These are phyloP conservation scores for Pseudomugil tenellus DNA, from an alignment of 2,797 vertebrate species.

Conservation along the genomic window DNA sequence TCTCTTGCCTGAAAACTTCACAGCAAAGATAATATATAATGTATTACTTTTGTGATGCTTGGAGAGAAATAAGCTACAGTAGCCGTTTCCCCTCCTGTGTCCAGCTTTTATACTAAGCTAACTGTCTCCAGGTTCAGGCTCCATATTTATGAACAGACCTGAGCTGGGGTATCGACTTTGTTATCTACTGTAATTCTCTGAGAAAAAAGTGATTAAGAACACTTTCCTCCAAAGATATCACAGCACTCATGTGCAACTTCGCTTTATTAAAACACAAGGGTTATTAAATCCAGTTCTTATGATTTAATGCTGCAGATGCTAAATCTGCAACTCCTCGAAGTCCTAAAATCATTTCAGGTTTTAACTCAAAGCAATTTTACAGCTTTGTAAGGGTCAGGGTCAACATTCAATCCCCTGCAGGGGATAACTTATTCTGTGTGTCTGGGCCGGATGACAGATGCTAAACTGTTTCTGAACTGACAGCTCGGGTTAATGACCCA, in stretches of 20 bases:
- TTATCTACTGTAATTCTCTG: neutral
- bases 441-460: neutral
- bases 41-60: constrained; percentile 20
- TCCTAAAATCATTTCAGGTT: neutral
- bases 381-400: neutral
- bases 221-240: neutral
- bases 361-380: neutral
- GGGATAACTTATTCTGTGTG: neutral
- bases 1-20: constrained; percentile 11
- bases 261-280: neutral
- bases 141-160: constrained; percentile 13
- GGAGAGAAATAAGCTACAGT: neutral
- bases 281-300: neutral
- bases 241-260: neutral
- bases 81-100: neutral
- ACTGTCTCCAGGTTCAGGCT: constrained; percentile 12
- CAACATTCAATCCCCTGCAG: neutral
- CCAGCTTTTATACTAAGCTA: constrained; percentile 20
- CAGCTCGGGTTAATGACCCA: neutral
- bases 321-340: neutral
- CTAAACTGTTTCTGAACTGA: neutral
- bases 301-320: neutral
- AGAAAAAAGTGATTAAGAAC: neutral
- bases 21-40: constrained; percentile 26
- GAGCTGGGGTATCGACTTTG: neutral